These are phyloP conservation scores for Nymphalis c-album DNA, from an alignment of 2,888 invertebrate genomes.

Conservation along the genomic window DNA sequence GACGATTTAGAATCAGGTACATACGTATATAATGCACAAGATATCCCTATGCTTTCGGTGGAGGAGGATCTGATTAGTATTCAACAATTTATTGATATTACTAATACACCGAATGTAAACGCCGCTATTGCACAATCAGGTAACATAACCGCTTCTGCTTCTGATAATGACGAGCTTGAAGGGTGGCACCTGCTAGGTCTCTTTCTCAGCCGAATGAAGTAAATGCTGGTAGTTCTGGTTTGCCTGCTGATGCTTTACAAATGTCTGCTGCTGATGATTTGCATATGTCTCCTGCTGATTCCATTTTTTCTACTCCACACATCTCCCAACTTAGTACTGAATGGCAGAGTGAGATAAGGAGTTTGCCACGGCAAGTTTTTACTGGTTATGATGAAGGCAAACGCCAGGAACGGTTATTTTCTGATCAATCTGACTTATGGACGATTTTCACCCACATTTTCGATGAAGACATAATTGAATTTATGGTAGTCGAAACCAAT, in stretches of 20 bases:
- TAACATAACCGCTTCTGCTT: conserved; percentile 10
- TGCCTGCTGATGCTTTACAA: conserved; percentile 4
- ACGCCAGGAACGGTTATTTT: conserved; percentile 9
- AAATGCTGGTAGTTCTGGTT: conserved; percentile 8
- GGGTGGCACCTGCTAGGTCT: conserved; percentile 4
- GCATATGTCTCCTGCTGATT: conserved; percentile 7
- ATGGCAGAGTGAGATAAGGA: conserved; percentile 8
- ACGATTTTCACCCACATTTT: conserved; percentile 8
- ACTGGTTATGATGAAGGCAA: conserved; percentile 6
- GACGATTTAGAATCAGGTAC: conserved; percentile 9
- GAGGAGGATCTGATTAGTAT: conserved; percentile 10
- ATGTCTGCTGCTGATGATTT: conserved; percentile 3
- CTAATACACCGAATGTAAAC: conserved; percentile 7
- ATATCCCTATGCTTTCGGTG: conserved; percentile 8
- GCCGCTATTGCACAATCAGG: conserved; percentile 8
- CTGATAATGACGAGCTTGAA: conserved; percentile 9
- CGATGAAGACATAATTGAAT: conserved; percentile 9
- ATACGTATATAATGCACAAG: conserved; percentile 11
- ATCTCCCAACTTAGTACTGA: conserved; percentile 9
- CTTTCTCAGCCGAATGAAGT: conserved; percentile 7
- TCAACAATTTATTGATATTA: conserved; percentile 10
- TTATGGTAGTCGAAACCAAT: conserved; percentile 16
- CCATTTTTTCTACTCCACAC: conserved; percentile 7
- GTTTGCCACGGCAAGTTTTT: conserved; percentile 8
- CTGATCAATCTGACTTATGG: conserved; percentile 6